phyloP scores from a whole-genome alignment of 2,888 invertebrate species.

The Agriopis leucophaearia region DNA sequence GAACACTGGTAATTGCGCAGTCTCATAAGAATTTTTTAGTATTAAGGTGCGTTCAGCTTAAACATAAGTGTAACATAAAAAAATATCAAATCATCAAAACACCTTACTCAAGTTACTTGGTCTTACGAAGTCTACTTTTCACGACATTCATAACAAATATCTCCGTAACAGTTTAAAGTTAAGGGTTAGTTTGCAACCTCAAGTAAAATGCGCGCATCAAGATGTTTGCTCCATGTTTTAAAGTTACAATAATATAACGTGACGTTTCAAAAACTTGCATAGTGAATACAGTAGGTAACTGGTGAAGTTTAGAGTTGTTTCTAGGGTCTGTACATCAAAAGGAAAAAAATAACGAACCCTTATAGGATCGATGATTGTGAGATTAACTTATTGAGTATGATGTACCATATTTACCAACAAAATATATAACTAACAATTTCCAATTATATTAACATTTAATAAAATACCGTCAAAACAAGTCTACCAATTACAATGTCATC shows the following conservation, averaged over 20 bases:
- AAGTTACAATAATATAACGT: slow-evolving; percentile 35
- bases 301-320: no score
- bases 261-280: slow-evolving; percentile 14
- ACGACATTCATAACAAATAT: slow-evolving; percentile 64
- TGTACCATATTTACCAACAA: no score
- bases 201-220: slow-evolving; percentile 51
- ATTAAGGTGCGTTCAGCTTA: no score
- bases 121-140: neutral
- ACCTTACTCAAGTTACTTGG: slow-evolving; percentile 5
- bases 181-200: slow-evolving; percentile 49
- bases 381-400: no score
- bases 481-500: slow-evolving; percentile 58
- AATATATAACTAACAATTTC: neutral
- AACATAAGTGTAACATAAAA: no score
- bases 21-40: no score
- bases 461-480: slow-evolving; percentile 3
- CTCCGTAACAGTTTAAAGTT: slow-evolving; percentile 63
- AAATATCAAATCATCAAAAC: neutral
- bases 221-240: slow-evolving; percentile 45
- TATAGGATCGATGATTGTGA: no score
- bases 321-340: no score
- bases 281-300: neutral
- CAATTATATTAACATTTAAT: neutral
- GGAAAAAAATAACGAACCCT: no score
- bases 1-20: no score